Conservation (phyloP, 1,140 invertebrate species). For the Lordiphosa stackelbergi region DNA sequence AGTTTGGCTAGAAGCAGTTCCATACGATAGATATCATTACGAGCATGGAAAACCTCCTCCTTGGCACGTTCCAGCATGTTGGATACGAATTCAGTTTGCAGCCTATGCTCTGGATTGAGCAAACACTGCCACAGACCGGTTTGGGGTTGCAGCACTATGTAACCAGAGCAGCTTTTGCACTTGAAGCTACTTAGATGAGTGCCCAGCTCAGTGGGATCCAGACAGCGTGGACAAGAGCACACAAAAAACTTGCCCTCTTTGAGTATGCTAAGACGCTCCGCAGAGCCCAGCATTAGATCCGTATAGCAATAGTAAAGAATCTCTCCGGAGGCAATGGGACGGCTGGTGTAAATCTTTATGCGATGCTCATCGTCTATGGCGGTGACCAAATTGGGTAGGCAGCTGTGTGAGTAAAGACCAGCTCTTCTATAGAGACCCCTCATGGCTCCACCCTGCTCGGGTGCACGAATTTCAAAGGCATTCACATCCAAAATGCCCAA, state of each 20-base stretch:
- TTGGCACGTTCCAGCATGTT: slow-evolving; percentile 77
- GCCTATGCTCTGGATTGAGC: slow-evolving; percentile 42
- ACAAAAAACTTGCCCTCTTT: slow-evolving; percentile 85
- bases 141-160: slow-evolving; percentile 38
- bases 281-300: slow-evolving; percentile 83
- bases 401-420: slow-evolving; percentile 84
- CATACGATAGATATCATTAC: slow-evolving; percentile 76
- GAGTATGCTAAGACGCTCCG: slow-evolving; percentile 82
- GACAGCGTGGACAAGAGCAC: slow-evolving; percentile 83
- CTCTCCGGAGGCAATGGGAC: slow-evolving; percentile 81
- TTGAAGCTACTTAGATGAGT: slow-evolving; percentile 83
- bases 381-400: slow-evolving; percentile 82
- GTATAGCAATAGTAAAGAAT: slow-evolving; percentile 87
- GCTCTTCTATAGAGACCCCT: slow-evolving; percentile 82
- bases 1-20: slow-evolving; percentile 81
- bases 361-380: slow-evolving; percentile 81
- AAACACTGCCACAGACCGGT: slow-evolving; percentile 58
- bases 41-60: slow-evolving; percentile 67
- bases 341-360: slow-evolving; percentile 81
- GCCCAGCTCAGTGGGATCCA: slow-evolving; percentile 83
- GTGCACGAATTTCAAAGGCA: slow-evolving; percentile 82
- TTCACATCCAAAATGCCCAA: slow-evolving; percentile 84
- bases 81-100: slow-evolving; percentile 47
- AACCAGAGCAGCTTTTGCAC: slow-evolving; percentile 78
- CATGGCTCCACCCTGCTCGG: slow-evolving; percentile 77